Base-by-base conservation (phyloP, 2,888 invertebrate species). In the Epiperipatus broadwayi region DNA sequence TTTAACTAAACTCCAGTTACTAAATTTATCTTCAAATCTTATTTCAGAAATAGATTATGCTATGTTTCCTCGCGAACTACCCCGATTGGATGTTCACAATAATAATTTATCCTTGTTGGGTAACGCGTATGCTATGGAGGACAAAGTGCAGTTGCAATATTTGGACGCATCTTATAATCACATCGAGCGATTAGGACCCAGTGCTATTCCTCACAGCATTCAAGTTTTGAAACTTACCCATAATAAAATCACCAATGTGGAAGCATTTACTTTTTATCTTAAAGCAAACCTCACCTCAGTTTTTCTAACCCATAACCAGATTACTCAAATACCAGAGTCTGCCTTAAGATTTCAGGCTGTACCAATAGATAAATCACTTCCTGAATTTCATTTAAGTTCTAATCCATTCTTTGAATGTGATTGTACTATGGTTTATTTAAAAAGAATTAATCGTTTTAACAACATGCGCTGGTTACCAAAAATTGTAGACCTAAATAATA, bases 151-250 rank as follows among this genome's bases (percentile, higher is more conserved):
- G 21, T 64, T 87, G 41, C 77, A 79, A 61, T 81, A 80, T 33
- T 64, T 87, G 47, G 85, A 87, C 54, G 78, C 76, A n/a, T 83
- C 84, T 57, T 83, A 80, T 58, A 89, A 89, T 65, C 75, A 75
- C 59, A 68, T 87, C 54, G 12, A 15, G 4, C 5, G 5, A 5
- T 7, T 41, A 7, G 14, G n/a, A 3, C 8, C 12, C 7, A n/a
- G 20, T 20, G 19, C 40, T 12, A 8, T 43, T 5, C 43, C 43
- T 12, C n/a, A 27, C 14, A 33, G 32, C 15, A 8, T 44, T 14
- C 16, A 29, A 19, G 10, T 25, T 8, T 18, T 32, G 18, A 35
- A 38, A 18, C 35, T 44, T 16, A 22, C 21, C 5, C 25, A 20
- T 33, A 44, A 44, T 28, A 10, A 8, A 5, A 41, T 44, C 7